These are phyloP conservation scores for Pachydiplax longipennis DNA, from an alignment of 2,888 invertebrate species.

Conservation along the genomic window DNA sequence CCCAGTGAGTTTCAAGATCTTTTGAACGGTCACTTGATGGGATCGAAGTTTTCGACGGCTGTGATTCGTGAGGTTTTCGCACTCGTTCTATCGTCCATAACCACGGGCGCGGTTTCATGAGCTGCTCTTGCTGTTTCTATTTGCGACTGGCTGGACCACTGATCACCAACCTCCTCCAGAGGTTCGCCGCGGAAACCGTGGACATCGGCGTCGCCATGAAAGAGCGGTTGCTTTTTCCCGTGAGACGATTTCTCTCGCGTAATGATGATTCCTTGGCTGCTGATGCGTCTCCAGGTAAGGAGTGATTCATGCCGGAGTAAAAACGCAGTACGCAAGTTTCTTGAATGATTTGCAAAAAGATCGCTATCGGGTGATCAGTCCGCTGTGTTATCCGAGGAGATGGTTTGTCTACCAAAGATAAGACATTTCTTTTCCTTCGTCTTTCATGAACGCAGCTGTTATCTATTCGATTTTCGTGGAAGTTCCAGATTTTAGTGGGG, in stretches of 20 bases:
- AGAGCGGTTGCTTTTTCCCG: conserved; percentile 49
- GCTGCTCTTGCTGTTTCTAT: conserved; percentile 50
- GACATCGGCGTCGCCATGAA: conserved; percentile 51
- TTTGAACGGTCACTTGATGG: neutral
- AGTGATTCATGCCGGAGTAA: neutral
- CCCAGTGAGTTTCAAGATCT: neutral
- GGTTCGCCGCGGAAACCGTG: conserved; percentile 52
- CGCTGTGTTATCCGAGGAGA: too few relatives aligned
- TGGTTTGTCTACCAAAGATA: too few relatives aligned
- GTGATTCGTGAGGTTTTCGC: neutral
- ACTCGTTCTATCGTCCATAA: neutral
- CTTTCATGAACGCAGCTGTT: neutral
- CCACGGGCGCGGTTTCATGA: neutral
- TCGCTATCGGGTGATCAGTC: too few relatives aligned
- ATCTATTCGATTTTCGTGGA: neutral
- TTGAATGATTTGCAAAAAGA: too few relatives aligned
- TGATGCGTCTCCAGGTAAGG: conserved; percentile 29
- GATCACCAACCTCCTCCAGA: conserved; percentile 51
- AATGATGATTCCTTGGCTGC: conserved; percentile 50
- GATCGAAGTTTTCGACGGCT: neutral
- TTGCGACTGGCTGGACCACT: conserved; percentile 52
- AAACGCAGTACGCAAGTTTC: too few relatives aligned
- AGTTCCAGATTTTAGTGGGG: neutral
- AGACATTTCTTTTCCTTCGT: neutral
- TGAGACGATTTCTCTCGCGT: conserved; percentile 49